phyloP scores from a whole-genome alignment of 2,113 vertebrate species.

The Oreotragus oreotragus region DNA sequence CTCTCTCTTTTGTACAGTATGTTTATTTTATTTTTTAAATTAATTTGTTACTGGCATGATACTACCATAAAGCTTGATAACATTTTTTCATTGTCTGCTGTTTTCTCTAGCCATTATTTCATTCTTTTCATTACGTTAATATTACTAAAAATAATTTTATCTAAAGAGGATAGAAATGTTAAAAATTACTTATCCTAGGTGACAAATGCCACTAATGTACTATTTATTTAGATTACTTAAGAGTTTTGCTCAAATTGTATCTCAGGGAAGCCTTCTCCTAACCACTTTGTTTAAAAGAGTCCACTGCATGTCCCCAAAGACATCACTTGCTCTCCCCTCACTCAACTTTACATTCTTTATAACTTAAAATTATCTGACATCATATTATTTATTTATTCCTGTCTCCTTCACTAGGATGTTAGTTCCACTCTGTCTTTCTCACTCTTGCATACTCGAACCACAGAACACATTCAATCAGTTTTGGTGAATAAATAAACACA shows the following conservation, averaged over 20 bases:
- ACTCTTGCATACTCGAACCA: not conserved
- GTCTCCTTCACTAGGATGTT: not conserved
- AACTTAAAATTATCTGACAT: not conserved
- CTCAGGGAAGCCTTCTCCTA: not conserved
- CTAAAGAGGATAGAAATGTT: not conserved
- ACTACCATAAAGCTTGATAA: not conserved
- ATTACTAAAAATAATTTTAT: not conserved
- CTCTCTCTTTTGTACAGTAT: not conserved
- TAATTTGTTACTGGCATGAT: not conserved
- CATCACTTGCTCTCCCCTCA: not conserved
- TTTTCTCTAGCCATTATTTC: not conserved
- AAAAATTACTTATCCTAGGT: not conserved
- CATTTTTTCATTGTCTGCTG: not conserved
- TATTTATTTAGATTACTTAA: not conserved
- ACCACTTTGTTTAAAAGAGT: not conserved
- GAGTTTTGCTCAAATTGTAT: not conserved
- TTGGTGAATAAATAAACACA: not conserved
- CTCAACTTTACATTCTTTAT: not conserved
- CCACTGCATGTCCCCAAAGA: not conserved
- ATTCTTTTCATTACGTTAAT: not conserved
- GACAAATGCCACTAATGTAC: not conserved
- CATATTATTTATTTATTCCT: not conserved
- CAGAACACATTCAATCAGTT: not conserved
- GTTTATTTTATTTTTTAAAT: constrained; percentile 2
- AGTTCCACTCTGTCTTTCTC: not conserved